Evolutionary conservation across 2,888 invertebrate species (phyloP).

Genomic region (Apotomis turbidana): DNA sequence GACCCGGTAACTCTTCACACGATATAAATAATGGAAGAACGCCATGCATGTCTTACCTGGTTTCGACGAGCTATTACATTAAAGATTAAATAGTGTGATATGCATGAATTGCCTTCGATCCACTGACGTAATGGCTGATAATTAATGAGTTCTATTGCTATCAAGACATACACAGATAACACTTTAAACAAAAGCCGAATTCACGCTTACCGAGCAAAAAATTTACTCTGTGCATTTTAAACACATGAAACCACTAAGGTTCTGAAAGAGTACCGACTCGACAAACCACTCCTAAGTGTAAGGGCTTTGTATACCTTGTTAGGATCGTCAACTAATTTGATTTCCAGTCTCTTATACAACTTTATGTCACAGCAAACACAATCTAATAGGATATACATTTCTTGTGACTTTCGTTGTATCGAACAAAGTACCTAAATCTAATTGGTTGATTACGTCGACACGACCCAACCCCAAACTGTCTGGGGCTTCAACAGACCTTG

Average conservation of each 20-base stretch:
- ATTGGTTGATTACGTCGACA: conserved; percentile 8
- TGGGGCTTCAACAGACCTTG: conserved; percentile 29
- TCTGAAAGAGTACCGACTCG: background rate
- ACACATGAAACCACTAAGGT: too few relatives aligned
- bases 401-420: background rate
- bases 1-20: too few relatives aligned
- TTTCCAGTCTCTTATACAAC: background rate
- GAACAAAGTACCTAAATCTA: background rate
- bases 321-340: background rate
- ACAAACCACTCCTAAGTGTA: background rate
- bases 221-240: too few relatives aligned
- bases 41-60: too few relatives aligned
- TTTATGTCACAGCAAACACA: background rate
- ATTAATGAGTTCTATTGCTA: background rate
- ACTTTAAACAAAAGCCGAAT: background rate
- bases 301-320: background rate
- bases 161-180: background rate
- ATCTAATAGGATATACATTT: background rate
- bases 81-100: too few relatives aligned
- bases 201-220: background rate
- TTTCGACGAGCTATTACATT: too few relatives aligned
- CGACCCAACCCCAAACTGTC: conserved; percentile 28
- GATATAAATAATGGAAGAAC: too few relatives aligned
- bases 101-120: background rate
- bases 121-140: background rate